phyloP scores from a whole-genome alignment of 2,888 invertebrate genomes.

The Pinctada fucata region DNA sequence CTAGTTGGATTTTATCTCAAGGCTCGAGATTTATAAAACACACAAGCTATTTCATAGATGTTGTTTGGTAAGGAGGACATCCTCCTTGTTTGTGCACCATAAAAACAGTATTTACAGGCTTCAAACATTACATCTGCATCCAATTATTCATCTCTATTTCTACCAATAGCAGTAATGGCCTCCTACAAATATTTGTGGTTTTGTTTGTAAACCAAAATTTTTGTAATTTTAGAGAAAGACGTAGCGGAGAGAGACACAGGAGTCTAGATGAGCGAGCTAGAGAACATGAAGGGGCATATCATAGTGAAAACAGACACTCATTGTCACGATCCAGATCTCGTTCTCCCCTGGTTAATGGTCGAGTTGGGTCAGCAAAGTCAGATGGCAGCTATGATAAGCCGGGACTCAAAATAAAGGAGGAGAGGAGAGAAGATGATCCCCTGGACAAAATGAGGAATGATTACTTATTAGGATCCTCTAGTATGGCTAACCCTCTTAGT shows the following conservation, averaged over 20 bases:
- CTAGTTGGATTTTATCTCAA: no score
- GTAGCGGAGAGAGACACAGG: conserved; percentile 53
- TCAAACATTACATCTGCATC: no score
- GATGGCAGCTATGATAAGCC: conserved; percentile 56
- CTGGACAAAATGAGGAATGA: conserved; percentile 49
- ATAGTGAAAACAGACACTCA: conserved; percentile 51
- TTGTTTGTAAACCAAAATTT: background rate
- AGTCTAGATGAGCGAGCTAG: conserved; percentile 50
- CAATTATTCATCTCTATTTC: no score
- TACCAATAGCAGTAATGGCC: no score
- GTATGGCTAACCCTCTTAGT: conserved; percentile 47
- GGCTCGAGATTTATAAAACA: no score
- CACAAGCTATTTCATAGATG: no score
- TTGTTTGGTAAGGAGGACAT: no score
- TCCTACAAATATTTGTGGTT: no score
- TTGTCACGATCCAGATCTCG: conserved; percentile 64
- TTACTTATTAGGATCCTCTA: conserved; percentile 45
- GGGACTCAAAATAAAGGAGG: conserved; percentile 65
- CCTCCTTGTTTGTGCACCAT: no score
- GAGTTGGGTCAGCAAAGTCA: conserved; percentile 60
- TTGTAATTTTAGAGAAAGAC: conserved; percentile 51
- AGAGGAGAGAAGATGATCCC: conserved; percentile 61
- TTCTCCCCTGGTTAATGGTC: conserved; percentile 67
- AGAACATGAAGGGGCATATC: conserved; percentile 49
- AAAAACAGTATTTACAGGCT: no score